Conservation (phyloP, 2,113 vertebrate species). For the Chloropsis hardwickii region DNA sequence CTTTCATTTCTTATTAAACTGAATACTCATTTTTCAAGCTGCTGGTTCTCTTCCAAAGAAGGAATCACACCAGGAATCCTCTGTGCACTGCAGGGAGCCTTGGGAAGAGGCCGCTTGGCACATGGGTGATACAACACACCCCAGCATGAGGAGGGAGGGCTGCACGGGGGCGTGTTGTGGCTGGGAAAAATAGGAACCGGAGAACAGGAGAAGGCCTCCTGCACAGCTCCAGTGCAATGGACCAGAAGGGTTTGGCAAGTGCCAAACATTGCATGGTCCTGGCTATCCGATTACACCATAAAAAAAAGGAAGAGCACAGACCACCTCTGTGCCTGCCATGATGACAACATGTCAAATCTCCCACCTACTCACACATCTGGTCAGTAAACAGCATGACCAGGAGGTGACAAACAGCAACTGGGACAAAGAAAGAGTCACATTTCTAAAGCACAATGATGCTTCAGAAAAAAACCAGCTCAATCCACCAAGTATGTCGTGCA, state of each 20-base stretch:
- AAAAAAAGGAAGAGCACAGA: background rate
- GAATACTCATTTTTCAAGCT: background rate
- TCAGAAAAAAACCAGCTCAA: background rate
- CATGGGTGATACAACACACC: background rate
- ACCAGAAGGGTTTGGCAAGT: background rate
- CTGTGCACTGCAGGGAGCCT: background rate
- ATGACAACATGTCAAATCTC: background rate
- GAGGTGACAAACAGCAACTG: background rate
- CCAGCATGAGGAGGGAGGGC: accelerated
- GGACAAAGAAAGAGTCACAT: background rate
- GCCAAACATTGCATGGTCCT: background rate
- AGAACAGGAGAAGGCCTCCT: background rate
- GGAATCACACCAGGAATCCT: background rate
- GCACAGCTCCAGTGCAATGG: background rate
- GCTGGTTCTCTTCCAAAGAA: background rate
- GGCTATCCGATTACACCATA: background rate
- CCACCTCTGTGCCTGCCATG: background rate
- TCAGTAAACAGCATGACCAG: background rate
- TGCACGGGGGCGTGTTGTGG: accelerated
- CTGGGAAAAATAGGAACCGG: background rate
- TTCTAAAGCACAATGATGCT: background rate
- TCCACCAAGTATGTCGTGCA: background rate
- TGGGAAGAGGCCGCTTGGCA: background rate
- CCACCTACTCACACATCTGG: background rate
- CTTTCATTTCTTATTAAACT: background rate